Base-by-base conservation (phyloP, 2,888 invertebrate species). In the Hypsopygia costalis region DNA sequence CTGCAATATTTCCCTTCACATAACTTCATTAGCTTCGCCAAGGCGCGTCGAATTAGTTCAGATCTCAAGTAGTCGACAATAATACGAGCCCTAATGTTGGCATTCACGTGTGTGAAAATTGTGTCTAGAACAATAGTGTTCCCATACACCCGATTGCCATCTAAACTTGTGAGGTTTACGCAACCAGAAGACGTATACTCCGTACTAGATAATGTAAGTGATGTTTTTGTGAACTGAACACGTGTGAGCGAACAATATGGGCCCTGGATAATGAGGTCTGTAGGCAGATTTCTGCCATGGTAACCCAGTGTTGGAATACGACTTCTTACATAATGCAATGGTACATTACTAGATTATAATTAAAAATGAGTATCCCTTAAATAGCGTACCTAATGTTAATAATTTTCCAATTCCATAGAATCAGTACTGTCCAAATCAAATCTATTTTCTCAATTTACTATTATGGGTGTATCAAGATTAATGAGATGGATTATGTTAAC, bases 111-210 rank as follows among this genome's bases (percentile, higher is more conserved):
- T 83, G 86, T 75, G 83, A 85, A 81, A 71, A 60, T 49, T 54
- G 51, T 46, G 41, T 50, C 38, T 35, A 43, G 48, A 70, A 81
- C 81, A 82, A 82, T 81, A 52, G 51, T 52, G 54, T 82, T 82
- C 83, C 71, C 83, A 82, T 78, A 76, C 74, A 73, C 75, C 59
- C 69, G 81, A 81, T 83, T 78, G 77, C 69, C 76, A 81, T 80
- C 82, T 81, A 77, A 81, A 82, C 78, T 79, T 79, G 79, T 69
- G 67, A 67, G 51, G 47, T 60, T 86, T 83, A 74, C 78, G 83
- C 80, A 86, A 87, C 50, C 12, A 46, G 77, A 76, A 81, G 80
- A 81, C 81, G 78, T 73, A 66, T 77, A 62, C 62, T 57, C 58
- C 63, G 58, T 52, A 48, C 55, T 42, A 81, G 75, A 79, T 75